Evolutionary conservation across 2,113 vertebrate genomes (phyloP).

Genomic region (Macrotis lagotis): DNA sequence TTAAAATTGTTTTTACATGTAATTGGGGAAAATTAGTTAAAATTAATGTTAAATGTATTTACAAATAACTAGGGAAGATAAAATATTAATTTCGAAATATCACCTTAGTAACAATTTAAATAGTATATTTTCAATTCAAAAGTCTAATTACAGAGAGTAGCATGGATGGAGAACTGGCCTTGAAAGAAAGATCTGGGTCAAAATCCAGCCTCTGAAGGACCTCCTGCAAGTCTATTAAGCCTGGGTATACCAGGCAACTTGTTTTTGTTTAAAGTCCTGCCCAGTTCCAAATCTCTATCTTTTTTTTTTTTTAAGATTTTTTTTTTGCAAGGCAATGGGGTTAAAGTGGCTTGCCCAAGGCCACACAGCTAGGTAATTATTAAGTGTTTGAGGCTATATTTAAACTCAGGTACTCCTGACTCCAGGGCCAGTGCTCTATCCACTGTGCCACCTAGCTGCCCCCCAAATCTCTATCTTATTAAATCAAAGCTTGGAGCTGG

Average conservation of each 20-base stretch:
- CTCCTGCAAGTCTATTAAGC: not conserved
- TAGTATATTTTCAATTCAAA: constrained; percentile 1
- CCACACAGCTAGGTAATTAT: too few species aligned
- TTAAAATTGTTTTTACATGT: too few species aligned
- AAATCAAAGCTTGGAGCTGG: not conserved
- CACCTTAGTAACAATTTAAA: constrained; percentile 5
- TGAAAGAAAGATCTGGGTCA: not conserved
- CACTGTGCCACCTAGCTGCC: too few species aligned
- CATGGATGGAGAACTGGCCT: not conserved
- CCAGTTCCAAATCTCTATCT: not conserved
- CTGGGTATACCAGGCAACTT: not conserved
- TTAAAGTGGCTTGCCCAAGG: too few species aligned
- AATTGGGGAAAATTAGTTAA: too few species aligned
- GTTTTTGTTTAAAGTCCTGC: not conserved
- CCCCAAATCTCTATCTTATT: too few species aligned
- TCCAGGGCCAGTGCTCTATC: too few species aligned
- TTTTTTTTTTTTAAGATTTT: too few species aligned
- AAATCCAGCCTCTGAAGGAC: not conserved
- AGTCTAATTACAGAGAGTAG: not conserved
- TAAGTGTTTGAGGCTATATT: too few species aligned
- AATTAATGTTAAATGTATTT: not conserved
- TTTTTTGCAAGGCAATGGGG: too few species aligned
- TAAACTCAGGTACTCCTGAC: too few species aligned
- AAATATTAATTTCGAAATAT: constrained; percentile 18
- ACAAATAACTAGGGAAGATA: not conserved